A percentile compares a stretch with the other conserved stretches of the same genome.
phyloP scores from a whole-genome alignment of 2,888 invertebrate genomes.

The Rapana venosa region DNA sequence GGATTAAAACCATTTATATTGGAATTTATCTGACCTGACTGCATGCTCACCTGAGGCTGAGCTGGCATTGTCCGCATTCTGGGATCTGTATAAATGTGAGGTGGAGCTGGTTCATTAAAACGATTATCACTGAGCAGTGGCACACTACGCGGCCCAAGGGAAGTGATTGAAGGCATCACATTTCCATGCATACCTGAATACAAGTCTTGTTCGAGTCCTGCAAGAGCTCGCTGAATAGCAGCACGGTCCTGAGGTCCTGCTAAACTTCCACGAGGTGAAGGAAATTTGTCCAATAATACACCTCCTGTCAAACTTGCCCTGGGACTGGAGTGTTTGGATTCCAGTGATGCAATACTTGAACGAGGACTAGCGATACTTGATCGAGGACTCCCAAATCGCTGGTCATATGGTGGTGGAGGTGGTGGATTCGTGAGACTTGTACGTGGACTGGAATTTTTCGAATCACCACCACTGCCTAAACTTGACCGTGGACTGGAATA shows the following conservation, averaged over 20 bases:
- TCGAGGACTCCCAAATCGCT: slow-evolving; percentile 62
- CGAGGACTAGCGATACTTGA: slow-evolving; percentile 69
- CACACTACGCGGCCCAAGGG: slow-evolving; percentile 53
- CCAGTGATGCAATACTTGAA: slow-evolving; percentile 78
- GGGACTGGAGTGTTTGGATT: slow-evolving; percentile 80
- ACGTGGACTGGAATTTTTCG: slow-evolving; percentile 72
- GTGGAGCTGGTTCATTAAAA: slow-evolving; percentile 69
- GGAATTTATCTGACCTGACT: slow-evolving; percentile 34
- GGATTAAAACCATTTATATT: slow-evolving; percentile 40
- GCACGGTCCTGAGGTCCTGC: slow-evolving; percentile 65
- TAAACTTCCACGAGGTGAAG: slow-evolving; percentile 78
- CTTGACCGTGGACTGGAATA: slow-evolving; percentile 77
- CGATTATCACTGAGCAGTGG: slow-evolving; percentile 62
- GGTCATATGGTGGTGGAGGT: slow-evolving; percentile 67
- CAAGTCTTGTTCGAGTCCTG: slow-evolving; percentile 46
- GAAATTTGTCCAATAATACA: slow-evolving; percentile 71
- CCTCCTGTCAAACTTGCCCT: slow-evolving; percentile 71
- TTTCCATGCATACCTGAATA: slow-evolving; percentile 38
- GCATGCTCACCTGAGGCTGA: slow-evolving; percentile 51
- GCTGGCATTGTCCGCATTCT: slow-evolving; percentile 61
- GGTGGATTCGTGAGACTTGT: slow-evolving; percentile 67
- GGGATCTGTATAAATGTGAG: slow-evolving; percentile 62
- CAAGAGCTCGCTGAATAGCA: slow-evolving; percentile 47
- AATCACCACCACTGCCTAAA: slow-evolving; percentile 71
- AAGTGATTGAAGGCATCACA: slow-evolving; percentile 53